Percentiles rank a stretch among this genome's conserved stretches.
Conservation (phyloP, 2,113 vertebrate species). For the Butastur rufipennis region DNA sequence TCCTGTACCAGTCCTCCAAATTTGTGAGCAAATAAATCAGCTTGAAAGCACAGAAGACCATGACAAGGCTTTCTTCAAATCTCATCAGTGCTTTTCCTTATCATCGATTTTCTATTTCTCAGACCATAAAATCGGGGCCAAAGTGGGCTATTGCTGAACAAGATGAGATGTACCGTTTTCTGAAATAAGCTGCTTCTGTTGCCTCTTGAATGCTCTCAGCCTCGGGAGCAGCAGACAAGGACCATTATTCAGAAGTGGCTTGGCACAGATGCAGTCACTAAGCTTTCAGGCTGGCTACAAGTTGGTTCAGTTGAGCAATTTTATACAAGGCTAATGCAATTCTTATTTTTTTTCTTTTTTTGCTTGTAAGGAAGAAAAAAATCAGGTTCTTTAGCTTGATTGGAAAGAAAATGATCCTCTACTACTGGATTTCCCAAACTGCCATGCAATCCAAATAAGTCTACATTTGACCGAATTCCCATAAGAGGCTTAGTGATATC, state of each 20-base stretch:
- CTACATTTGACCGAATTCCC: conserved; percentile 28
- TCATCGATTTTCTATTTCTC: background rate
- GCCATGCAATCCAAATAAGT: conserved; percentile 37
- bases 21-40: background rate
- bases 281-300: background rate
- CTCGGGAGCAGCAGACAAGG: background rate
- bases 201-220: background rate
- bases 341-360: background rate
- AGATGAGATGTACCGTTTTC: background rate
- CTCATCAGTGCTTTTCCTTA: background rate
- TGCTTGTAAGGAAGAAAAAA: background rate
- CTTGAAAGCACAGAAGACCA: background rate
- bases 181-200: background rate
- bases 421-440: conserved; percentile 28
- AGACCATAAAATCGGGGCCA: background rate
- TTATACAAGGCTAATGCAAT: background rate
- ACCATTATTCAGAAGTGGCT: conserved; percentile 5
- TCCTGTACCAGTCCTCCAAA: background rate
- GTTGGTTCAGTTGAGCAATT: conserved; percentile 25
- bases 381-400: background rate
- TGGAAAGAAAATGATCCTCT: conserved; percentile 23
- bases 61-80: background rate
- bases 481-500: conserved; percentile 44
- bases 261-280: background rate
- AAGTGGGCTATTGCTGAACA: background rate